A percentile compares a stretch with the other conserved stretches of the same genome.
Evolutionary conservation across 2,113 vertebrate species (phyloP).

Genomic region (Solea senegalensis): DNA sequence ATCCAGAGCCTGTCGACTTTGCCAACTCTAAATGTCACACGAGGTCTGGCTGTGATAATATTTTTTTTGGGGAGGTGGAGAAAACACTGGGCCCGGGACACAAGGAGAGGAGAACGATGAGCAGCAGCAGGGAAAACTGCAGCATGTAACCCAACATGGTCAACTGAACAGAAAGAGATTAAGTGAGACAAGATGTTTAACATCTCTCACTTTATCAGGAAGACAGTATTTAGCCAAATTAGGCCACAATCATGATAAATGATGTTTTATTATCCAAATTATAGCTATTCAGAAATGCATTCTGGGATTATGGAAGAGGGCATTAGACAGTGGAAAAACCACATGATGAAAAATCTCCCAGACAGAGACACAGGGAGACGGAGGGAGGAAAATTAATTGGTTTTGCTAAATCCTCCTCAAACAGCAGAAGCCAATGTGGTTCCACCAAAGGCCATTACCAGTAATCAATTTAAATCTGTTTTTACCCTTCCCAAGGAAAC

Average conservation of each 20-base stretch:
- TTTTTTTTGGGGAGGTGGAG: constrained; percentile 58
- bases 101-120: constrained; percentile 17
- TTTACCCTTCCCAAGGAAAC: constrained; percentile 79
- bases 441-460: constrained; percentile 80
- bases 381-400: constrained; percentile 78
- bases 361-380: constrained; percentile 59
- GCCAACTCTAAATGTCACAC: constrained; percentile 69
- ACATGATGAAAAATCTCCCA: constrained; percentile 58
- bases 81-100: constrained; percentile 25
- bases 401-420: constrained; percentile 81
- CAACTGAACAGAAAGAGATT: constrained; percentile 58
- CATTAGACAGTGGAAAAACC: constrained; percentile 48
- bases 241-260: constrained; percentile 58
- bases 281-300: no score
- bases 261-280: constrained; percentile 9
- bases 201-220: constrained; percentile 26
- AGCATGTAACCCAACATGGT: constrained; percentile 27
- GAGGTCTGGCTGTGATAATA: constrained; percentile 63
- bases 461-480: constrained; percentile 84
- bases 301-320: constrained; percentile 36
- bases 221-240: constrained; percentile 59
- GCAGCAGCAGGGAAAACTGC: constrained; percentile 7
- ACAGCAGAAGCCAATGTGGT: constrained; percentile 74
- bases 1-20: constrained; percentile 67
- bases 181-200: not conserved